Evolutionary conservation across 1,140 invertebrate genomes (phyloP).

Genomic region (Eumeta japonica): DNA sequence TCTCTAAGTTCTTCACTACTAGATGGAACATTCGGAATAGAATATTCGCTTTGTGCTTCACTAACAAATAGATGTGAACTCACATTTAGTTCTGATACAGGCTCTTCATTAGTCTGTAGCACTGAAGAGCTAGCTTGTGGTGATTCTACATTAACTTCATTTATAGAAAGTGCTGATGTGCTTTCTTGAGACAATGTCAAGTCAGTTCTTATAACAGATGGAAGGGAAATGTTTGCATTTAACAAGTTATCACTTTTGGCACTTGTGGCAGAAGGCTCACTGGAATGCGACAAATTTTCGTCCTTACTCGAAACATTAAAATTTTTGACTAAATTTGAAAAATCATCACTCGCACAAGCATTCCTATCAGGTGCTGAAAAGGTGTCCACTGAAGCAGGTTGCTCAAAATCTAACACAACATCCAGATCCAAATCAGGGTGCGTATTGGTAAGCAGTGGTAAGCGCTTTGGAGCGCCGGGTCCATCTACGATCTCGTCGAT

Average conservation of each 20-base stretch:
- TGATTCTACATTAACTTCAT: constrained; percentile 15
- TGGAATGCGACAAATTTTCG: too few species aligned
- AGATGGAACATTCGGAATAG: constrained; percentile 32
- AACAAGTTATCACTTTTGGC: constrained; percentile 22
- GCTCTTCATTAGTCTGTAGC: constrained; percentile 13
- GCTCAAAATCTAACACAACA: too few species aligned
- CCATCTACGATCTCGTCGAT: constrained; percentile 54
- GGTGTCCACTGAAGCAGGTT: too few species aligned
- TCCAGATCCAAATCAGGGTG: too few species aligned
- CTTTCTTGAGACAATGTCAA: too few species aligned
- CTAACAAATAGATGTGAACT: constrained; percentile 10
- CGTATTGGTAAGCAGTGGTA: constrained; percentile 22
- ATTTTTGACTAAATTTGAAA: too few species aligned
- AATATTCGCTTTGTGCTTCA: constrained; percentile 19
- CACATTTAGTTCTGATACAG: constrained; percentile 16
- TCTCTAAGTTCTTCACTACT: constrained; percentile 36
- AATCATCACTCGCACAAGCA: too few species aligned
- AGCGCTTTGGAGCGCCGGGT: constrained; percentile 39
- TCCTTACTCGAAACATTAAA: too few species aligned
- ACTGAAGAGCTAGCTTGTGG: constrained; percentile 20
- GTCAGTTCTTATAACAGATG: too few species aligned
- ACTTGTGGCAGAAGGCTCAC: constrained; percentile 18
- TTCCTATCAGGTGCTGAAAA: too few species aligned
- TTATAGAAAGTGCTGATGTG: constrained; percentile 14
- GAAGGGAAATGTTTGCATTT: too few species aligned